These are phyloP conservation scores for Oceanodroma leucorhoa DNA, from an alignment of 2,797 vertebrate genomes.

Conservation along the genomic window DNA sequence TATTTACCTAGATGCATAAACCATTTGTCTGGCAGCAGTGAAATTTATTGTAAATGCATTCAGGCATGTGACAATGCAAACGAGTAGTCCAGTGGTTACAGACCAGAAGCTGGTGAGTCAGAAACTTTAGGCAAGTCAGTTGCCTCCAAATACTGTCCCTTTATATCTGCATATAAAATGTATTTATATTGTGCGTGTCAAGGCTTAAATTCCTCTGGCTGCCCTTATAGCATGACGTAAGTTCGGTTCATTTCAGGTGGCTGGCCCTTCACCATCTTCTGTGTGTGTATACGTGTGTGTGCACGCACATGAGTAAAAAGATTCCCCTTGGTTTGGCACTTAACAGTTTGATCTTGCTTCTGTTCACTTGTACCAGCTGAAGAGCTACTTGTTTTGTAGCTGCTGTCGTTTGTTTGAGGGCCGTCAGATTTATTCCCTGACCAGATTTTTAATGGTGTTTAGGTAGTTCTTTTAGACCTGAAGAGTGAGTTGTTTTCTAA, in stretches of 20 bases:
- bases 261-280: not conserved
- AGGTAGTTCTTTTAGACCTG: not conserved
- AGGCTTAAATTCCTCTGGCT: not conserved
- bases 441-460: not conserved
- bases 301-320: accelerated
- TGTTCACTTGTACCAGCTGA: not conserved
- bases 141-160: not conserved
- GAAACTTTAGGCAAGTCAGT: not conserved
- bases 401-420: not conserved
- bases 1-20: not conserved
- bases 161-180: not conserved
- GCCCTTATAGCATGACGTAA: not conserved
- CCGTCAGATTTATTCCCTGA: not conserved
- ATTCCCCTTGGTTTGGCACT: not conserved
- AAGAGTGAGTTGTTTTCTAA: not conserved
- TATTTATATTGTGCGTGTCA: not conserved
- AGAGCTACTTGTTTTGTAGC: not conserved
- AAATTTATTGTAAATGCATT: not conserved
- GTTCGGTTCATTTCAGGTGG: not conserved
- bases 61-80: not conserved
- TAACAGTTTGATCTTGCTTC: not conserved
- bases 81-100: not conserved
- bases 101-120: not conserved
- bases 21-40: not conserved
- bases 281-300: accelerated